phyloP scores from a whole-genome alignment of 2,888 invertebrate genomes.

The Agriopis aurantiaria region DNA sequence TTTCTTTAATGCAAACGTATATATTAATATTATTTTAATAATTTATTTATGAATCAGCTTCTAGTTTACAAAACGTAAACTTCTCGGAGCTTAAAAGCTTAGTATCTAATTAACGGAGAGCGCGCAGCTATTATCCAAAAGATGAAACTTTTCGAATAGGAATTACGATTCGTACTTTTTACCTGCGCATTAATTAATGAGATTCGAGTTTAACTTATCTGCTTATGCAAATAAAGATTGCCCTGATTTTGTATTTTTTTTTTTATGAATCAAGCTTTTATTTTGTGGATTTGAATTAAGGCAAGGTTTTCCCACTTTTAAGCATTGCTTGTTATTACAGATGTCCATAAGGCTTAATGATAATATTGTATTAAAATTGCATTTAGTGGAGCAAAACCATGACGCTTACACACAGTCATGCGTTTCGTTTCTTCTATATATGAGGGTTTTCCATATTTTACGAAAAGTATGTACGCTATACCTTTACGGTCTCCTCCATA shows the following conservation, averaged over 20 bases:
- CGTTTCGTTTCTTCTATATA: no score
- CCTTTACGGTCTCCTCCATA: no score
- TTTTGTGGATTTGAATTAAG: constrained; percentile 1
- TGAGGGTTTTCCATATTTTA: no score
- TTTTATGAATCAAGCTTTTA: constrained; percentile 44
- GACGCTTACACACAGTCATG: no score
- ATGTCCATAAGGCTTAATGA: no score
- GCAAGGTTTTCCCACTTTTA: no score
- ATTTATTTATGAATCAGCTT: background rate
- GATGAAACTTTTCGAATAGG: constrained; percentile 68
- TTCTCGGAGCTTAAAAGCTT: constrained; percentile 55
- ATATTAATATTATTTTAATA: background rate
- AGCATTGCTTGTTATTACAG: no score
- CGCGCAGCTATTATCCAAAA: constrained; percentile 69
- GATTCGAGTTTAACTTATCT: constrained; percentile 70
- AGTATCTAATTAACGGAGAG: constrained; percentile 69
- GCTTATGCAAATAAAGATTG: constrained; percentile 70
- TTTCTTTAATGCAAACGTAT: no score
- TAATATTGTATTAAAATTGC: no score
- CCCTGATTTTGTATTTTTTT: constrained; percentile 53
- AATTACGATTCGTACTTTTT: constrained; percentile 70
- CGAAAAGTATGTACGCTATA: no score
- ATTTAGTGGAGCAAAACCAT: no score
- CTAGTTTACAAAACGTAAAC: constrained; percentile 19
- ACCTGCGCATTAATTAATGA: constrained; percentile 77